Evolutionary conservation across 2,888 invertebrate species (phyloP).

Genomic region (Agonopterix arenella): DNA sequence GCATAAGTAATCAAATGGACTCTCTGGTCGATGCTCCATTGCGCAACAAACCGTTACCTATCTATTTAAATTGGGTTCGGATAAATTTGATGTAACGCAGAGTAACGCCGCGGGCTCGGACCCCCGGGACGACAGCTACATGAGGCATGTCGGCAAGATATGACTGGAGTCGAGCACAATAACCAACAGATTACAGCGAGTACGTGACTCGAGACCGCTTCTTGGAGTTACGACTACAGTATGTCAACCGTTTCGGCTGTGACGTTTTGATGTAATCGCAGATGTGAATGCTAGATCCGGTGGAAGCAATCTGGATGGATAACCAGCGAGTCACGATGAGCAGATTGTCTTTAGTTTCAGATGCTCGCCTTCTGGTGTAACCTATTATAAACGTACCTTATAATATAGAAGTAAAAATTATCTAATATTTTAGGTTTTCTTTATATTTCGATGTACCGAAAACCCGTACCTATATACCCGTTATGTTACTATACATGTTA

Average conservation of each 20-base stretch:
- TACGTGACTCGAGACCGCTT: constrained; percentile 21
- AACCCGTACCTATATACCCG: no score
- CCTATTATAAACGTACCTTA: no score
- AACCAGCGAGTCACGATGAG: not conserved
- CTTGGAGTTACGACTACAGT: constrained; percentile 40
- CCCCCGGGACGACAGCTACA: constrained; percentile 13
- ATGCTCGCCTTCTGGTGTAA: no score
- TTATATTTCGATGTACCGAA: no score
- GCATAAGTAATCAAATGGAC: constrained; percentile 66
- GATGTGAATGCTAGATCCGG: constrained; percentile 7
- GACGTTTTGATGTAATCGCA: constrained; percentile 21
- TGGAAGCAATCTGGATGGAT: not conserved
- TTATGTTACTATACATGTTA: no score
- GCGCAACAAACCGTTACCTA: constrained; percentile 67
- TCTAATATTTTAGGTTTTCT: no score
- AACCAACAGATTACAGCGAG: constrained; percentile 22
- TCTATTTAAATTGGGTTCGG: constrained; percentile 65
- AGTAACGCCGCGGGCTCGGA: constrained; percentile 29
- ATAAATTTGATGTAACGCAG: constrained; percentile 49
- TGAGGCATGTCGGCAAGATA: constrained; percentile 26
- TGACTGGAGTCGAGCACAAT: constrained; percentile 30
- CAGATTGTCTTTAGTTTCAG: no score
- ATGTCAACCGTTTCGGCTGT: constrained; percentile 31
- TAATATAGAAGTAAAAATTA: no score
- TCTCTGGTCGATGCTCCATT: constrained; percentile 64